A percentile compares a stretch with the other conserved stretches of the same genome.
These are phyloP conservation scores for Pyralis farinalis DNA, from an alignment of 2,888 invertebrate genomes.

Conservation along the genomic window DNA sequence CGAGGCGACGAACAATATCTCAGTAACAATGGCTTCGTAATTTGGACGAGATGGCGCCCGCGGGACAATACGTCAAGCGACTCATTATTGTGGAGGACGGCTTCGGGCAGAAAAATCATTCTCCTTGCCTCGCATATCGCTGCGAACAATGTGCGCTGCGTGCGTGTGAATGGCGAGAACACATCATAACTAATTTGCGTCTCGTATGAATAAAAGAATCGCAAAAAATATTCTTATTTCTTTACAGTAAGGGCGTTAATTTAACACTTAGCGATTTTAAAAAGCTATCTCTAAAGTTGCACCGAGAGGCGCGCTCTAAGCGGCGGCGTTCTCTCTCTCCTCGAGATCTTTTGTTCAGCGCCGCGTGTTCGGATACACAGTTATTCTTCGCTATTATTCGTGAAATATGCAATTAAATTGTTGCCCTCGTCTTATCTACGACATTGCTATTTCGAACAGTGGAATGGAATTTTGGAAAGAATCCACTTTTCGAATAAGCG, in stretches of 20 bases:
- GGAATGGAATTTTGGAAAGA: constrained; percentile 17
- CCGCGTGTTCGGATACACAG: constrained; percentile 21
- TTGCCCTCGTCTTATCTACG: constrained; percentile 18
- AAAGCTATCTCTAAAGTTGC: constrained; percentile 6
- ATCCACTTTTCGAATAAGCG: constrained; percentile 9
- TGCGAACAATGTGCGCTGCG: constrained; percentile 47
- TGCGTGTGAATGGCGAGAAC: constrained; percentile 39
- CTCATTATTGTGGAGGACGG: constrained; percentile 71
- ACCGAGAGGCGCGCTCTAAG: constrained; percentile 15
- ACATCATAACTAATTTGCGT: constrained; percentile 13
- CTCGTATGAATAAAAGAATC: neutral
- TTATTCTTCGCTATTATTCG: constrained; percentile 28
- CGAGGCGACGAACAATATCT: constrained; percentile 69
- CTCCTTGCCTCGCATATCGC: constrained; percentile 38
- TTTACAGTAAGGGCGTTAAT: constrained; percentile 11
- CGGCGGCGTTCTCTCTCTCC: constrained; percentile 25
- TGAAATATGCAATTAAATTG: constrained; percentile 31
- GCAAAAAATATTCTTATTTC: constrained; percentile 13
- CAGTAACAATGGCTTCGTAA: constrained; percentile 71
- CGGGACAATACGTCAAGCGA: constrained; percentile 72
- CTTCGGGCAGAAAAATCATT: constrained; percentile 61
- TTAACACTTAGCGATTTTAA: neutral
- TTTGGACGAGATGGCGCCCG: constrained; percentile 66
- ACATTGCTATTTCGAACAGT: constrained; percentile 23
- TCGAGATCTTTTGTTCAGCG: constrained; percentile 31